Conservation (phyloP, 2,888 invertebrate species). For the Prenolepis imparis region DNA sequence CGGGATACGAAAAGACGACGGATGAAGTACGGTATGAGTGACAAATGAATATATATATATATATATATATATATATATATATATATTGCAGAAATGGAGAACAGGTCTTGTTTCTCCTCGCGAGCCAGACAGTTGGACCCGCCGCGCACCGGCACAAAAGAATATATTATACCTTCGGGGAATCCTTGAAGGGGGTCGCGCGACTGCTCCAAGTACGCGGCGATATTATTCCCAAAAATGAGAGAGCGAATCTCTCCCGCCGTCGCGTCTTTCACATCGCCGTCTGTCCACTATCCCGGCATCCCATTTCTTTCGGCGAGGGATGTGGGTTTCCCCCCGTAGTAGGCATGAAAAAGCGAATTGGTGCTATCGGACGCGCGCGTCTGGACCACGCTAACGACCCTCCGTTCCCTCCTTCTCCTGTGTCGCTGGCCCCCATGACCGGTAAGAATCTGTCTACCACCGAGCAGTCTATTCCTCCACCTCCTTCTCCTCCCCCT, state of each 20-base stretch:
- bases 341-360: constrained; percentile 18
- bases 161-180: constrained; percentile 34
- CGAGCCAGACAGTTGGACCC: constrained; percentile 16
- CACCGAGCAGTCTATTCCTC: constrained; percentile 59
- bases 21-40: background rate
- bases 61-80: no score
- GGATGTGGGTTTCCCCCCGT: background rate
- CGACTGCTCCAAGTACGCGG: background rate
- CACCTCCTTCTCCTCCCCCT: constrained; percentile 29
- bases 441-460: constrained; percentile 61
- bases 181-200: background rate
- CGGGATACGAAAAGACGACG: constrained; percentile 1
- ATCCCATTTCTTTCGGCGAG: constrained; percentile 8
- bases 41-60: constrained; percentile 32
- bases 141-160: constrained; percentile 23
- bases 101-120: constrained; percentile 30
- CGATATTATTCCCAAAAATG: constrained; percentile 31
- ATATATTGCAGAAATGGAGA: constrained; percentile 7
- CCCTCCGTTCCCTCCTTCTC: constrained; percentile 58
- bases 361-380: constrained; percentile 37
- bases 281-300: background rate
- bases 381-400: constrained; percentile 49
- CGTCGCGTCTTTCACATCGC: background rate
- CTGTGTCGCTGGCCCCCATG: constrained; percentile 30
- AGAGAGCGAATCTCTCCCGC: constrained; percentile 25